phyloP scores from a whole-genome alignment of 2,888 invertebrate genomes.

The Dorcus parallelipipedus region DNA sequence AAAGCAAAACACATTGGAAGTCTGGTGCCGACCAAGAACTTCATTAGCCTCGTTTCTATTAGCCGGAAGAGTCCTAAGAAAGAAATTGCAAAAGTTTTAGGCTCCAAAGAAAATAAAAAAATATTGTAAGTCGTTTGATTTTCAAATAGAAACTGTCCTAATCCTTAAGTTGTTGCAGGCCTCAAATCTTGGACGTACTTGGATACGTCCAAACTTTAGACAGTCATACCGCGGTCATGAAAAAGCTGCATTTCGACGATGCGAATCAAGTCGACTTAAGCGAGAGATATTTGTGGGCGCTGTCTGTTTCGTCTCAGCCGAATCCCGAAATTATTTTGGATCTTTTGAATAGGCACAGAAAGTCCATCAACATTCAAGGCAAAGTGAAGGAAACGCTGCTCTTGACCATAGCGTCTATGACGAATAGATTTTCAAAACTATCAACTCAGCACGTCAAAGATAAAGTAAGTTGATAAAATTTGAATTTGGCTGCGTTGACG shows the following conservation, averaged over 20 bases:
- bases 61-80: constrained; percentile 58
- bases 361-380: constrained; percentile 51
- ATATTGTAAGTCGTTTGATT: constrained; percentile 48
- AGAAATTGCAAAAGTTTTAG: constrained; percentile 58
- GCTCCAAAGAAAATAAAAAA: constrained; percentile 55
- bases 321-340: constrained; percentile 55
- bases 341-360: constrained; percentile 49
- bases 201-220: constrained; percentile 68
- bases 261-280: constrained; percentile 48
- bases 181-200: constrained; percentile 66
- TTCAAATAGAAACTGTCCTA: neutral
- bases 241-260: constrained; percentile 58
- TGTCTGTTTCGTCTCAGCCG: constrained; percentile 67
- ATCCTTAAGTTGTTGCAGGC: constrained; percentile 42
- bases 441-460: constrained; percentile 31
- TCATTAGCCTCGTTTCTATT: constrained; percentile 60
- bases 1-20: constrained; percentile 59
- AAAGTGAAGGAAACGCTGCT: constrained; percentile 66
- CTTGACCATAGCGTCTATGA: constrained; percentile 63
- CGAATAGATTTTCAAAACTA: constrained; percentile 47
- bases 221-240: constrained; percentile 66
- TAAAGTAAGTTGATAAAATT: constrained; percentile 30
- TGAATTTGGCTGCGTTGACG: neutral
- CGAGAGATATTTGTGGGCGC: constrained; percentile 72
- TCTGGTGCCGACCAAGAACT: constrained; percentile 60